phyloP scores from a whole-genome alignment of 2,113 vertebrate genomes.

The Clinocottus analis region DNA sequence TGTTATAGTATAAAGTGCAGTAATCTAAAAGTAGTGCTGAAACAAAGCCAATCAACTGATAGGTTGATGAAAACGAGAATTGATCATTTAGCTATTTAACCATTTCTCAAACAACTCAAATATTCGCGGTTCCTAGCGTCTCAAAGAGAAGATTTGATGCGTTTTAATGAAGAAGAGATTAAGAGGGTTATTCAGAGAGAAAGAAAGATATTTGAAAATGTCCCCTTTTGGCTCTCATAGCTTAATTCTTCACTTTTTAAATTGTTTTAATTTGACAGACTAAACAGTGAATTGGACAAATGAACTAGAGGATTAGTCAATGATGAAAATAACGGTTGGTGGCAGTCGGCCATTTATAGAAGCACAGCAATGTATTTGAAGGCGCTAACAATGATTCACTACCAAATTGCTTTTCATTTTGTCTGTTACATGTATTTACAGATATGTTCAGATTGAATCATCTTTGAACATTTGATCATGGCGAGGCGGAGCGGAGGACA shows the following conservation, averaged over 20 bases:
- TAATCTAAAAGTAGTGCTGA: too few species aligned
- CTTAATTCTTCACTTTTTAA: neutral
- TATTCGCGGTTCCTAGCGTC: neutral
- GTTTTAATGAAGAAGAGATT: too few species aligned
- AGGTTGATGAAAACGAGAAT: neutral
- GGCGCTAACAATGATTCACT: neutral
- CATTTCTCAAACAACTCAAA: neutral
- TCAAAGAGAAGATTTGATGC: neutral
- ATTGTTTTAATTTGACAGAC: neutral
- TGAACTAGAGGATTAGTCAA: neutral
- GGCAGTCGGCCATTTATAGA: neutral
- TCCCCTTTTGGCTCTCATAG: neutral
- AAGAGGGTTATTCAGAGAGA: too few species aligned
- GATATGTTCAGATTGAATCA: neutral
- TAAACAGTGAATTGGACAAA: neutral
- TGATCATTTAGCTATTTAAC: neutral
- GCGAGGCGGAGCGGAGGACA: conserved; percentile 19
- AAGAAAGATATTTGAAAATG: neutral
- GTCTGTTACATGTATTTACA: neutral
- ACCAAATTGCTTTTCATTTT: neutral
- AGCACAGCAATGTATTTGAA: neutral
- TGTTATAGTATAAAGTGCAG: too few species aligned
- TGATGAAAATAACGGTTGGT: neutral
- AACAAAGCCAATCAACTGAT: too few species aligned
- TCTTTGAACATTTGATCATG: too few species aligned